Conservation (phyloP, 2,113 vertebrate species). For the Isurus oxyrinchus region DNA sequence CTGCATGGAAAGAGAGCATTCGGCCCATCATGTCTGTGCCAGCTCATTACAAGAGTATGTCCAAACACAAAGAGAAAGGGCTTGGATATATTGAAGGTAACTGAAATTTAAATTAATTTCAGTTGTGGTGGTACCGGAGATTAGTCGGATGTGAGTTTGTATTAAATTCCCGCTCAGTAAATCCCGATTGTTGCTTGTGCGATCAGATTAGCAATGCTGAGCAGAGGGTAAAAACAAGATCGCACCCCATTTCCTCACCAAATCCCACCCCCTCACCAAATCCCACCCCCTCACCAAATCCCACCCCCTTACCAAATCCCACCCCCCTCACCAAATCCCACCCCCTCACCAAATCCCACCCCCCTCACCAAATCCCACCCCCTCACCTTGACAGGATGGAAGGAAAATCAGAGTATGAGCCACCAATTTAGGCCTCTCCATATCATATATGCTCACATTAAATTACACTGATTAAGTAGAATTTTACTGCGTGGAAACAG, state of each 20-base stretch:
- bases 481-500: background rate
- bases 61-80: background rate
- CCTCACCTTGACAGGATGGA: background rate
- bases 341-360: background rate
- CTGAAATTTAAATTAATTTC: background rate
- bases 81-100: background rate
- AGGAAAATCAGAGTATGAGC: background rate
- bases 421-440: background rate
- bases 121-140: background rate
- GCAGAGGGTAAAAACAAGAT: too few species aligned
- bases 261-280: background rate
- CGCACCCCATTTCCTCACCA: too few species aligned
- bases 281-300: background rate
- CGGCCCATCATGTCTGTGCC: background rate
- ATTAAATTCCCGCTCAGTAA: background rate
- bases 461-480: background rate
- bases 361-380: background rate
- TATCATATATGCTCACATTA: background rate
- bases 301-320: too few species aligned
- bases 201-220: background rate
- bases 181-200: background rate
- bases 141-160: background rate
- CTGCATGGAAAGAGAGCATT: background rate
- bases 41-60: background rate
- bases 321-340: background rate